Evolutionary conservation across 2,888 invertebrate species (phyloP).

Genomic region (Gari tellinella): DNA sequence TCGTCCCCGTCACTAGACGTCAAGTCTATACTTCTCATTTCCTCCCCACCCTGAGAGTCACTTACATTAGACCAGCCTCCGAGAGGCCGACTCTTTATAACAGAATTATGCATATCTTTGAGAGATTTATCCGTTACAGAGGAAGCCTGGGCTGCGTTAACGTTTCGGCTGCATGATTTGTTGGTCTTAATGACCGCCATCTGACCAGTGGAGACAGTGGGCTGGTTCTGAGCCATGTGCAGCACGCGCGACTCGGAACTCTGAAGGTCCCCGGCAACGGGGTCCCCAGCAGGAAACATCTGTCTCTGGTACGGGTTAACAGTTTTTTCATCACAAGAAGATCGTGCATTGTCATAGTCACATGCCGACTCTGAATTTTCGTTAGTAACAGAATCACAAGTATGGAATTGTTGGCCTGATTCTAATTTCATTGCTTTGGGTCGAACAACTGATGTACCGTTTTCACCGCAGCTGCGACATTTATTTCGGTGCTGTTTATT

Average conservation of each 20-base stretch:
- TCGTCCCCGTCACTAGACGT: conserved; percentile 27
- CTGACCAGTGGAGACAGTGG: conserved; percentile 7
- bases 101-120: conserved; percentile 54
- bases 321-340: neutral
- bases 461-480: conserved; percentile 7
- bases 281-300: neutral
- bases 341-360: neutral
- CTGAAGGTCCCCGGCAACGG: conserved; percentile 13
- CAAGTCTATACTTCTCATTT: conserved; percentile 43
- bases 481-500: conserved; percentile 5
- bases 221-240: conserved; percentile 43
- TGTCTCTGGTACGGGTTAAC: too few species aligned
- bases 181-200: neutral
- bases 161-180: neutral
- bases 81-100: conserved; percentile 40
- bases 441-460: conserved; percentile 33
- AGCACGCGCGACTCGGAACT: conserved; percentile 42
- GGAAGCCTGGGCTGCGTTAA: neutral
- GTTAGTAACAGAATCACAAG: conserved; percentile 15
- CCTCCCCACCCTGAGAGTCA: neutral
- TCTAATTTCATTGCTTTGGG: conserved; percentile 58
- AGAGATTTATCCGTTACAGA: conserved; percentile 28
- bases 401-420: conserved; percentile 36
- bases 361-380: too few species aligned
- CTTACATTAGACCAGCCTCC: neutral